Percentiles rank a stretch among this genome's conserved stretches.
These are phyloP conservation scores for Drosophila lini DNA, from an alignment of 1,140 invertebrate genomes.

Conservation along the genomic window DNA sequence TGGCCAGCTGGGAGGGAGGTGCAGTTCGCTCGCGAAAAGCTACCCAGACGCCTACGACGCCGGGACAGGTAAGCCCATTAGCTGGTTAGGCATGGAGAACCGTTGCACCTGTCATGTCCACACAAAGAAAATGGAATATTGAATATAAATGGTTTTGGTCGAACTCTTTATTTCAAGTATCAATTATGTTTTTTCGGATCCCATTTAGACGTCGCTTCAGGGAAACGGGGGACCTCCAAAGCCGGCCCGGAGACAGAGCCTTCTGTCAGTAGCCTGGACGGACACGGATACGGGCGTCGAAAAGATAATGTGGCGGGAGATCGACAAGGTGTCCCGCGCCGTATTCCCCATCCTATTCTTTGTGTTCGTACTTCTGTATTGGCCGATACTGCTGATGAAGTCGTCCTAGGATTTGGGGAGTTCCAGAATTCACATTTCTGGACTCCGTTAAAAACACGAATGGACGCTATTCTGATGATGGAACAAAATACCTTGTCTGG, in stretches of 20 bases:
- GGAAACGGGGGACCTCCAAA: slow-evolving; percentile 83
- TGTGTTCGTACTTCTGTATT: slow-evolving; percentile 90
- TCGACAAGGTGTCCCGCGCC: slow-evolving; percentile 88
- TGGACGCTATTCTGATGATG: slow-evolving; percentile 12
- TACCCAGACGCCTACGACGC: slow-evolving; percentile 84
- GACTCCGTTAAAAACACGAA: slow-evolving; percentile 80
- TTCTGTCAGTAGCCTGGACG: slow-evolving; percentile 86
- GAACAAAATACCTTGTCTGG: slow-evolving; percentile 32
- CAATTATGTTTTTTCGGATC: not conserved
- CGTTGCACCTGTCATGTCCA: slow-evolving; percentile 45
- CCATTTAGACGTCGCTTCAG: slow-evolving; percentile 76
- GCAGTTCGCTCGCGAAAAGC: slow-evolving; percentile 87
- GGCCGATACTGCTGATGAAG: slow-evolving; percentile 89
- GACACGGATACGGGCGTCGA: slow-evolving; percentile 88
- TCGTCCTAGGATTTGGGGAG: slow-evolving; percentile 85
- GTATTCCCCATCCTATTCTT: slow-evolving; percentile 91
- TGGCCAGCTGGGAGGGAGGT: slow-evolving; percentile 87
- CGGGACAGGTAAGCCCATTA: slow-evolving; percentile 79
- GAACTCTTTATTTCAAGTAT: not conserved
- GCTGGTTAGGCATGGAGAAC: slow-evolving; percentile 25
- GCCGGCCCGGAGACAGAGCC: slow-evolving; percentile 75
- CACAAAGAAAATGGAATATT: slow-evolving; percentile 18
- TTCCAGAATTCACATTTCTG: slow-evolving; percentile 79
- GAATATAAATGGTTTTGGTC: not conserved
- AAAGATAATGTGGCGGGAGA: slow-evolving; percentile 88